Conservation (phyloP, 2,113 vertebrate species). For the Antennarius striatus region DNA sequence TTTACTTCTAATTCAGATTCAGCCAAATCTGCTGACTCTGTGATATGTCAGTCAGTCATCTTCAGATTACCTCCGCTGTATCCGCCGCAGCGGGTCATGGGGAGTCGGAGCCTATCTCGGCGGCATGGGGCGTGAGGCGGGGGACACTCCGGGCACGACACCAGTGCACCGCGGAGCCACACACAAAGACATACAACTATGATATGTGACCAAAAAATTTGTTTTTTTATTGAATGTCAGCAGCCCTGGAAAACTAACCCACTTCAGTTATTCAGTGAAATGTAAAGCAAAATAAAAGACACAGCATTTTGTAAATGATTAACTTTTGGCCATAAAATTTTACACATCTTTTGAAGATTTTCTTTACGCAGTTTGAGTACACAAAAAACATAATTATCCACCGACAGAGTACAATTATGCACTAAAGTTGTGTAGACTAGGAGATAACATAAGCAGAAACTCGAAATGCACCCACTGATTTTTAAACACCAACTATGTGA, state of each 20-base stretch:
- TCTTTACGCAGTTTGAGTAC: slow-evolving; percentile 18
- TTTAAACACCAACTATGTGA: slow-evolving; percentile 24
- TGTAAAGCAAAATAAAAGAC: slow-evolving; percentile 7
- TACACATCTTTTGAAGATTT: slow-evolving; percentile 6
- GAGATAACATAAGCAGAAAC: slow-evolving; percentile 34
- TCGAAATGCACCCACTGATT: slow-evolving; percentile 3
- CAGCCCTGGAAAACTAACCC: neutral
- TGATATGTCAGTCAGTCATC: too few species aligned
- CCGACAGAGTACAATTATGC: too few species aligned
- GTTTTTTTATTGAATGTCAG: too few species aligned
- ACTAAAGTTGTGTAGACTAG: neutral
- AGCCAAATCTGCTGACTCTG: neutral
- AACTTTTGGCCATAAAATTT: slow-evolving; percentile 3
- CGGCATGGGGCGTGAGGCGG: too few species aligned
- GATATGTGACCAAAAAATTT: neutral
- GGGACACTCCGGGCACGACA: too few species aligned
- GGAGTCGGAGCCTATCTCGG: too few species aligned
- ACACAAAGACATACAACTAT: too few species aligned
- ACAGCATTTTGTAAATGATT: slow-evolving; percentile 20
- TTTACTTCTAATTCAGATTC: too few species aligned
- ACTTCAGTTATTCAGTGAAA: neutral
- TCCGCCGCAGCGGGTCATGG: too few species aligned
- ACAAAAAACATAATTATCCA: too few species aligned
- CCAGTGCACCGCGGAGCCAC: too few species aligned
- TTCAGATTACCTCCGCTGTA: too few species aligned